These are phyloP conservation scores for Drosophila macrothrix DNA, from an alignment of 2,888 invertebrate species.

Conservation along the genomic window DNA sequence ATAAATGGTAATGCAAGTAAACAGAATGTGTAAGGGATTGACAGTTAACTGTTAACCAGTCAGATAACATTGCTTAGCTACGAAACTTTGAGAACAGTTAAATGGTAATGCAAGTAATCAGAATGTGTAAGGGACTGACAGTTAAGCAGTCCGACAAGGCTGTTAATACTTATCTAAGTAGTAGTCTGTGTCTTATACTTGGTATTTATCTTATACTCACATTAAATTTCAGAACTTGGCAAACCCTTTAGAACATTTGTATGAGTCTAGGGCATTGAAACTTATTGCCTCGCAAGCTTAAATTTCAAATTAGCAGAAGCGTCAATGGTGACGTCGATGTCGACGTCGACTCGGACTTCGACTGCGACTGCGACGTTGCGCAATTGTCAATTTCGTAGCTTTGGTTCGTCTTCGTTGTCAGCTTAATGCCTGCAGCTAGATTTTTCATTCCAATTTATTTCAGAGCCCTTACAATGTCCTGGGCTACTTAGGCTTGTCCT, in stretches of 20 bases:
- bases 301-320: conserved; percentile 54
- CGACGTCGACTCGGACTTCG: neutral
- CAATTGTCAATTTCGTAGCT: conserved; percentile 54
- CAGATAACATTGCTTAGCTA: neutral
- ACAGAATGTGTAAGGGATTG: neutral
- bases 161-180: neutral
- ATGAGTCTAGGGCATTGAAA: conserved; percentile 12
- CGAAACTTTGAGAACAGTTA: neutral
- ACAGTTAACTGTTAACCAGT: neutral
- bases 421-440: conserved; percentile 62
- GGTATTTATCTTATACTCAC: neutral
- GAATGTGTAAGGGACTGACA: neutral
- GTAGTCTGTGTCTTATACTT: neutral
- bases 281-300: conserved; percentile 58
- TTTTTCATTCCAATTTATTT: conserved; percentile 61
- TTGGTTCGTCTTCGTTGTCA: conserved; percentile 58
- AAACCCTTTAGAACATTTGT: neutral
- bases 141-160: neutral
- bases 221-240: neutral
- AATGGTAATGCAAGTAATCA: neutral
- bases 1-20: neutral
- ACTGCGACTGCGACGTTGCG: conserved; percentile 27
- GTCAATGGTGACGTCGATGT: conserved; percentile 12
- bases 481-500: conserved; percentile 61
- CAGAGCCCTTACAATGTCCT: conserved; percentile 40